phyloP scores from a whole-genome alignment of 2,797 vertebrate genomes.

The Pristis pectinata region DNA sequence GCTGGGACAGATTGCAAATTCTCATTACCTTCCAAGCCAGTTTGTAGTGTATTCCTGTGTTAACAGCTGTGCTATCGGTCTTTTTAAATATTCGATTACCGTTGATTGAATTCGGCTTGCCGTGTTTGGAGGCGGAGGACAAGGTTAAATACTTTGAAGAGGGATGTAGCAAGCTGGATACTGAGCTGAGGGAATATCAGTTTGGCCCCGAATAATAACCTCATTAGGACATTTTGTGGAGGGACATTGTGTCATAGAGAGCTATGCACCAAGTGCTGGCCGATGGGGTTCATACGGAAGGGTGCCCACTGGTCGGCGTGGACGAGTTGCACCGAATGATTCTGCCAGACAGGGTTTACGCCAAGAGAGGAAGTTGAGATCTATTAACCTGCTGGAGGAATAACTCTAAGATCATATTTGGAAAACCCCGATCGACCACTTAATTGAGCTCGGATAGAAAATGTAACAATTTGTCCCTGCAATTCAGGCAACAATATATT shows the following conservation, averaged over 20 bases:
- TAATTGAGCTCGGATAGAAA: constrained; percentile 30
- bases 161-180: neutral
- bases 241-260: neutral
- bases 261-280: too few species aligned
- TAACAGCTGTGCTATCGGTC: neutral
- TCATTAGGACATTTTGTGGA: neutral
- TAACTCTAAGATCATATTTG: neutral
- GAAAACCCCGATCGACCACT: neutral
- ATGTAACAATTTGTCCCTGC: constrained; percentile 45
- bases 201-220: neutral
- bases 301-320: too few species aligned
- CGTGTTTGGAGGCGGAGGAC: neutral
- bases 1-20: neutral
- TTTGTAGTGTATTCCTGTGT: neutral
- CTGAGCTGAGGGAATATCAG: neutral
- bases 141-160: neutral
- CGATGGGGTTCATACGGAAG: too few species aligned
- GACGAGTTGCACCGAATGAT: too few species aligned
- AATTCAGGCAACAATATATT: constrained; percentile 51
- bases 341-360: too few species aligned
- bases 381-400: neutral
- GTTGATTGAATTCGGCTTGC: neutral
- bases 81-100: neutral
- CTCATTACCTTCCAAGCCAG: neutral
- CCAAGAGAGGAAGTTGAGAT: neutral